Evolutionary conservation across 2,113 vertebrate genomes (phyloP).

Genomic region (Vombatus ursinus): DNA sequence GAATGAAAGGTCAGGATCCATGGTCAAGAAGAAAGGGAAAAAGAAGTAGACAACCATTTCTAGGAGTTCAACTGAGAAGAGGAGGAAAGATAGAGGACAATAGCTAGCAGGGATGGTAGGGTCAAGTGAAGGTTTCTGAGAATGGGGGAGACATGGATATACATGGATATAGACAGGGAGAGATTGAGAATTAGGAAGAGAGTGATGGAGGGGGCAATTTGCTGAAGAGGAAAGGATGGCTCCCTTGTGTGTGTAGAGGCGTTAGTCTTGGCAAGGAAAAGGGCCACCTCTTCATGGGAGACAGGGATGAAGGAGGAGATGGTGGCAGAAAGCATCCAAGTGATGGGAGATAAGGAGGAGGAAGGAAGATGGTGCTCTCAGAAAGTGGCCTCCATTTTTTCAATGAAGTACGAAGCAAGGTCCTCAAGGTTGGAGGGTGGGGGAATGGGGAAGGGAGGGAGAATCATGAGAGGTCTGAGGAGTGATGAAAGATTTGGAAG

Average conservation of each 20-base stretch:
- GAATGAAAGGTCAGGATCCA: background rate
- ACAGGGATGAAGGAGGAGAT: background rate
- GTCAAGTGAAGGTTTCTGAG: background rate
- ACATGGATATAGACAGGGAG: background rate
- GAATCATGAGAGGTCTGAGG: background rate
- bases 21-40: background rate
- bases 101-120: background rate
- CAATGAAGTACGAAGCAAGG: background rate
- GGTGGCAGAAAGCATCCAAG: background rate
- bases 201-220: background rate
- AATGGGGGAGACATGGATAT: background rate
- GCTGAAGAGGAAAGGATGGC: background rate
- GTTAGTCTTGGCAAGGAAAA: background rate
- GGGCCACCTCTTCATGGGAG: background rate
- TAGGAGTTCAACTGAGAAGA: background rate
- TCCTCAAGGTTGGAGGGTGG: background rate
- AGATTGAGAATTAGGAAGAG: background rate
- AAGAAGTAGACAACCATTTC: background rate
- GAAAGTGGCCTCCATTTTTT: background rate
- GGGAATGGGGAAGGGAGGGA: background rate
- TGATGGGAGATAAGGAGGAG: background rate
- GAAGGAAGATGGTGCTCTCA: background rate
- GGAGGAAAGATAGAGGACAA: background rate
- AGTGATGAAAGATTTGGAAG: background rate
- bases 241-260: background rate